Conservation (phyloP, 1,140 invertebrate species). For the Macrocentrus cingulum region DNA sequence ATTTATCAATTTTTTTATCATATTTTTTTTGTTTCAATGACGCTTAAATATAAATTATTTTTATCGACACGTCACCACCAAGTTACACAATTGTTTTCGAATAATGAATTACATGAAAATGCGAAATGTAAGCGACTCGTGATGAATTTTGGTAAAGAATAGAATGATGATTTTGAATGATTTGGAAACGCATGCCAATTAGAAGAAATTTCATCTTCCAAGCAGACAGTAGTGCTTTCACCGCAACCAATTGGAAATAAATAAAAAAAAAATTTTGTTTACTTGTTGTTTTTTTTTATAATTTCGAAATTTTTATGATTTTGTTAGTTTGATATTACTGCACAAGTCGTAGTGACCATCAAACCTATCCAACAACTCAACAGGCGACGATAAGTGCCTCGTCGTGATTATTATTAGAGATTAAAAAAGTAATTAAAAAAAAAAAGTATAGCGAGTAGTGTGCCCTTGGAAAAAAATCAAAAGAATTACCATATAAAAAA, state of each 20-base stretch:
- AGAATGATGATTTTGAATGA: constrained; percentile 55
- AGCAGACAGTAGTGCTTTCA: constrained; percentile 59
- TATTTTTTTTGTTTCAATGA: not conserved
- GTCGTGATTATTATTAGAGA: too few relatives aligned
- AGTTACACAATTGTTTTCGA: constrained; percentile 19
- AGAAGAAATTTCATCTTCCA: constrained; percentile 57
- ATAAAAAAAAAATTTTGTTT: constrained; percentile 3
- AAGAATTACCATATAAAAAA: constrained; percentile 35
- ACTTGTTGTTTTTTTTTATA: constrained; percentile 29
- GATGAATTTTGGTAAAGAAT: constrained; percentile 46
- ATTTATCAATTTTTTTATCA: not conserved
- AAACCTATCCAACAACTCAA: constrained; percentile 6
- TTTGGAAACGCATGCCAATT: constrained; percentile 60
- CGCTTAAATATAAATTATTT: not conserved
- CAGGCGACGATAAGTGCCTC: too few relatives aligned
- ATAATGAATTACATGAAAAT: constrained; percentile 30
- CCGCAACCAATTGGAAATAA: constrained; percentile 53
- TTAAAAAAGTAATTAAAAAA: too few relatives aligned
- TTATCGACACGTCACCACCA: constrained; percentile 26
- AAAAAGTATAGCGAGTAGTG: too few relatives aligned
- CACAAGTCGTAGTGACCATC: constrained; percentile 50
- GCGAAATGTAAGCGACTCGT: constrained; percentile 32
- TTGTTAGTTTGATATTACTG: constrained; percentile 60
- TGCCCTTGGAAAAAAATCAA: too few relatives aligned
- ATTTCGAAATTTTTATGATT: constrained; percentile 43